Conservation (phyloP, 2,888 invertebrate species). For the Macaria liturata region DNA sequence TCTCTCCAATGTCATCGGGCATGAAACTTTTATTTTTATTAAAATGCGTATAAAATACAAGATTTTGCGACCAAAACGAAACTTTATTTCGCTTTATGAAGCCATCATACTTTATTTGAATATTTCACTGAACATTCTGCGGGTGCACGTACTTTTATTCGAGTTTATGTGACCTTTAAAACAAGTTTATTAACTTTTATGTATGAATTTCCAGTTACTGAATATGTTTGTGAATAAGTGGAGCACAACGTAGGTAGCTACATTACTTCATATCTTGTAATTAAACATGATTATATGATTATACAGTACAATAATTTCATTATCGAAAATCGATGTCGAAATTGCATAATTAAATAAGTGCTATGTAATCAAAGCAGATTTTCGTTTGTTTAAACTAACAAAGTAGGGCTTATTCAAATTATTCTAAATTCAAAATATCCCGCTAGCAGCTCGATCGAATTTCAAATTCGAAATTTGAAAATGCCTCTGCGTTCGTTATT, state of each 20-base stretch:
- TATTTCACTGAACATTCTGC: conserved; percentile 1
- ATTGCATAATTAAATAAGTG: no score
- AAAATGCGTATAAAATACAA: conserved; percentile 4
- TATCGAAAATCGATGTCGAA: no score
- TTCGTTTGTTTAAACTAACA: no score
- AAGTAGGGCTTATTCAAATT: no score
- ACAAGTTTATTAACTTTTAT: conserved; percentile 11
- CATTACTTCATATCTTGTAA: no score
- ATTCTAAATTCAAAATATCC: conserved; percentile 4
- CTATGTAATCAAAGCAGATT: no score
- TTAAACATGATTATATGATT: no score
- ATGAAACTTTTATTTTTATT: background rate
- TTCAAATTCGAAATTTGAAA: conserved; percentile 33
- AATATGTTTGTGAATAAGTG: no score
- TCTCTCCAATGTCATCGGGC: conserved; percentile 1
- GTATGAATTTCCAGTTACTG: background rate
- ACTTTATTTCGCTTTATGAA: conserved; percentile 1
- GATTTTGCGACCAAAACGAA: background rate
- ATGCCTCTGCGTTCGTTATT: conserved; percentile 47
- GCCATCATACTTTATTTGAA: conserved; percentile 1
- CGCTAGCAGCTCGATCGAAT: conserved; percentile 8
- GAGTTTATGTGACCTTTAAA: conserved; percentile 13
- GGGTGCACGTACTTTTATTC: background rate
- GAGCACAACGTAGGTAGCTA: no score
- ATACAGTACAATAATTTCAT: no score